phyloP scores from a whole-genome alignment of 2,797 vertebrate genomes.

The Eulemur mongoz region DNA sequence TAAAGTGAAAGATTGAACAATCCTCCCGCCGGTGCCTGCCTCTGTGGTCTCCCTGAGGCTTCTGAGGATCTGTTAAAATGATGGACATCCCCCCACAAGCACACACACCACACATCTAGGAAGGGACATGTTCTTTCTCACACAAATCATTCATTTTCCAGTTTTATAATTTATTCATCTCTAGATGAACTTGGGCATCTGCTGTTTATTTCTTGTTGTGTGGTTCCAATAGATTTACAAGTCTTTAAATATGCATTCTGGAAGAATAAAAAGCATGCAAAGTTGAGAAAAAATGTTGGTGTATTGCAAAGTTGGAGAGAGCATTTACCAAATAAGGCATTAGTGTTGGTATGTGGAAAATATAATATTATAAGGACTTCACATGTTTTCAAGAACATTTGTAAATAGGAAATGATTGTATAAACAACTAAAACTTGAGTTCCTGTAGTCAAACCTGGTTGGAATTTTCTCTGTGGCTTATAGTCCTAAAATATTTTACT shows the following conservation, averaged over 20 bases:
- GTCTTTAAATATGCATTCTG: background rate
- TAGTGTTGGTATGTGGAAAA: background rate
- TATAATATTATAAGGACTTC: background rate
- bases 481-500: slow-evolving; percentile 16
- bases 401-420: background rate
- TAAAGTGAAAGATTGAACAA: background rate
- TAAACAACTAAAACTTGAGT: background rate
- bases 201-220: background rate
- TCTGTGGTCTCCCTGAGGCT: background rate
- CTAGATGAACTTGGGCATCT: background rate
- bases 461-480: background rate
- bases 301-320: background rate
- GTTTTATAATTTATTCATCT: slow-evolving; percentile 41
- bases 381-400: slow-evolving; percentile 1
- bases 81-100: background rate
- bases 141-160: background rate
- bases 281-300: background rate
- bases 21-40: background rate
- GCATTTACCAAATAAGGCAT: background rate
- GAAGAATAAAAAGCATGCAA: background rate
- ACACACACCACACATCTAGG: background rate
- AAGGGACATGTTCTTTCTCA: background rate
- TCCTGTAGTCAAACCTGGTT: background rate
- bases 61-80: background rate
- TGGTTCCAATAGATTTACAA: background rate